Percentiles rank a stretch among this genome's conserved stretches.
Conservation (phyloP, 1,140 invertebrate species). For the Brachionus plicatilis region DNA sequence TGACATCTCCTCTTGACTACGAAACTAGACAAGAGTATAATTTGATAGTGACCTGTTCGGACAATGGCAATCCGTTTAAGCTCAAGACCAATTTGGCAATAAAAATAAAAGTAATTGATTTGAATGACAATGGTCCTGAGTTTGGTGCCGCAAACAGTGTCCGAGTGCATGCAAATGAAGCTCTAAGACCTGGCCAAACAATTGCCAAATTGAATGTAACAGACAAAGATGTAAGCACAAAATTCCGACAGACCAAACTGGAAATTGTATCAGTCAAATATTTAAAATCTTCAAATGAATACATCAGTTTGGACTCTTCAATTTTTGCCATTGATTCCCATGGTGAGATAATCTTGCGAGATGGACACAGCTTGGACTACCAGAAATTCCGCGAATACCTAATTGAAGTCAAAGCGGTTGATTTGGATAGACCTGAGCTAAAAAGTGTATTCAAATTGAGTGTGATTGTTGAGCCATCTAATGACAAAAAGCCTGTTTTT, state of each 20-base stretch:
- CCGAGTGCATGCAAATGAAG: background rate
- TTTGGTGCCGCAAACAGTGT: background rate
- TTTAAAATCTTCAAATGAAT: background rate
- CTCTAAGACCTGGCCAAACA: background rate
- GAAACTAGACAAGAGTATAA: constrained; percentile 9
- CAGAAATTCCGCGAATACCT: constrained; percentile 18
- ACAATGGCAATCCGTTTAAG: background rate
- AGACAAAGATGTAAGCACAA: background rate
- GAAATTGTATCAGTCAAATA: background rate
- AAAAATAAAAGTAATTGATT: background rate
- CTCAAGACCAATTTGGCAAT: background rate
- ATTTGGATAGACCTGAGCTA: background rate
- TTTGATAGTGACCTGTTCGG: constrained; percentile 1
- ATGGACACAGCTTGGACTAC: background rate
- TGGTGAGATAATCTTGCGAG: background rate
- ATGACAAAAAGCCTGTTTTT: constrained; percentile 31
- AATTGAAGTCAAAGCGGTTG: constrained; percentile 1
- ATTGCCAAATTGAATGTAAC: background rate
- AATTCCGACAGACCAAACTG: background rate
- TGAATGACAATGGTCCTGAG: constrained; percentile 27
- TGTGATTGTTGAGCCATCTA: constrained; percentile 2
- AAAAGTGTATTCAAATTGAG: background rate
- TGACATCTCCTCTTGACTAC: background rate
- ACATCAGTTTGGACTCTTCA: background rate
- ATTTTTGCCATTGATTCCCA: background rate